Percentiles rank a stretch among this genome's conserved stretches.
Evolutionary conservation across 1,140 invertebrate genomes (phyloP).

Genomic region (Conus ventricosus): DNA sequence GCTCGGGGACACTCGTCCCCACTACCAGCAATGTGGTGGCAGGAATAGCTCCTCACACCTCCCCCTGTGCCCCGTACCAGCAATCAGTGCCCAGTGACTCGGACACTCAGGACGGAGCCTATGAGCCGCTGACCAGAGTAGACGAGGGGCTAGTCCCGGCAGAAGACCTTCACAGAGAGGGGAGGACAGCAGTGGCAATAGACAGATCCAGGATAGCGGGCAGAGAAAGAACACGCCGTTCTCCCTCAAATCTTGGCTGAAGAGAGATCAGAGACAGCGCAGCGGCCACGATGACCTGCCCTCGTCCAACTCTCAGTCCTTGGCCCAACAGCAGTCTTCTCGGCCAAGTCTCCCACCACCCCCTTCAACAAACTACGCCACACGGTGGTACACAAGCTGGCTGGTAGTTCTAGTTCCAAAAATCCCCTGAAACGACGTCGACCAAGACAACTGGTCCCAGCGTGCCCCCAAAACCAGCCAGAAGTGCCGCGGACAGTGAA

Average conservation of each 20-base stretch:
- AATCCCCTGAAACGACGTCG: constrained; percentile 3
- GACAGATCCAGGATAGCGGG: neutral
- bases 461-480: constrained; percentile 4
- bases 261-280: constrained; percentile 49
- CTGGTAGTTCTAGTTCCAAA: constrained; percentile 43
- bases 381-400: constrained; percentile 58
- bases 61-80: neutral
- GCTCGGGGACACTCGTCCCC: neutral
- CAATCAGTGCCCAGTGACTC: neutral
- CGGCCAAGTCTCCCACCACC: constrained; percentile 36
- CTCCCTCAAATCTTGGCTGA: constrained; percentile 52
- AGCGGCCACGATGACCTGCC: constrained; percentile 35
- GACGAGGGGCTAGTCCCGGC: neutral
- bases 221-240: constrained; percentile 46
- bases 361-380: constrained; percentile 56
- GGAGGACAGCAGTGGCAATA: neutral
- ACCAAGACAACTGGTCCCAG: neutral
- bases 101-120: constrained; percentile 14
- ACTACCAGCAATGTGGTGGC: neutral
- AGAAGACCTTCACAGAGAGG: neutral
- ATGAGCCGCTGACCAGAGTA: constrained; percentile 27
- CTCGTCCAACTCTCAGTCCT: neutral
- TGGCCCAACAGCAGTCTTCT: neutral
- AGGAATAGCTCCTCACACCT: neutral
- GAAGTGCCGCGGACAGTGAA: neutral